These are phyloP conservation scores for Sorex araneus DNA, from an alignment of 2,113 vertebrate genomes.

Conservation along the genomic window DNA sequence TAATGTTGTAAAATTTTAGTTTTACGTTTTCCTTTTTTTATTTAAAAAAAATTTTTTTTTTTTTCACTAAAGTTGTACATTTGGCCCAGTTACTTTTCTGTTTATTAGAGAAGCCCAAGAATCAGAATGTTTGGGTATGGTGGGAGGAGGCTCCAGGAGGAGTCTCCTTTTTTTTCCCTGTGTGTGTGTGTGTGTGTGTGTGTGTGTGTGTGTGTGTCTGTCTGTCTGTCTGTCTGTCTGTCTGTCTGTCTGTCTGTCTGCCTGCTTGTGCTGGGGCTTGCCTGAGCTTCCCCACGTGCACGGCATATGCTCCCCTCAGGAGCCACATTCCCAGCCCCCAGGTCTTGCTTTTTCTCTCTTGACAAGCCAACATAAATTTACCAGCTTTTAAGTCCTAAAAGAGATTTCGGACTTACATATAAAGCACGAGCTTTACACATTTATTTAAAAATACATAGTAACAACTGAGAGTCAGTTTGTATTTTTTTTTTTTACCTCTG, in stretches of 20 bases:
- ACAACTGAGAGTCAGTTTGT: neutral
- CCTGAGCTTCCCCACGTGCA: too few relatives aligned
- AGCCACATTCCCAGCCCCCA: too few relatives aligned
- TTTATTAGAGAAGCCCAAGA: slow-evolving; percentile 48
- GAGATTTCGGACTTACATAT: neutral
- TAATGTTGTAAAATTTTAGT: too few relatives aligned
- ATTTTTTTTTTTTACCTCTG: too few relatives aligned
- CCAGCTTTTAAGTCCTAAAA: slow-evolving; percentile 44
- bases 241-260: too few relatives aligned
- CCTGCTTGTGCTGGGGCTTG: too few relatives aligned
- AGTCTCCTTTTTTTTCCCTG: too few relatives aligned
- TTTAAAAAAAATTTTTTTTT: slow-evolving; percentile 20
- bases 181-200: too few relatives aligned
- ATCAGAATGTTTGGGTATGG: neutral
- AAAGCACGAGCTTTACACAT: neutral
- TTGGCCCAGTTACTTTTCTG: slow-evolving; percentile 6
- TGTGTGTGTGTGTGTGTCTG: too few relatives aligned
- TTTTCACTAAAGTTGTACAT: neutral
- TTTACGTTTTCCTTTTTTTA: slow-evolving; percentile 45
- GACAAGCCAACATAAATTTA: neutral
- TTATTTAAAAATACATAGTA: neutral
- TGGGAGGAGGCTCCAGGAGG: neutral
- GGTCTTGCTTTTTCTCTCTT: neutral
- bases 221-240: too few relatives aligned
- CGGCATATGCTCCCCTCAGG: too few relatives aligned